These are phyloP conservation scores for Amblyopsis hoosieri DNA, from an alignment of 2,797 vertebrate species.

Conservation along the genomic window DNA sequence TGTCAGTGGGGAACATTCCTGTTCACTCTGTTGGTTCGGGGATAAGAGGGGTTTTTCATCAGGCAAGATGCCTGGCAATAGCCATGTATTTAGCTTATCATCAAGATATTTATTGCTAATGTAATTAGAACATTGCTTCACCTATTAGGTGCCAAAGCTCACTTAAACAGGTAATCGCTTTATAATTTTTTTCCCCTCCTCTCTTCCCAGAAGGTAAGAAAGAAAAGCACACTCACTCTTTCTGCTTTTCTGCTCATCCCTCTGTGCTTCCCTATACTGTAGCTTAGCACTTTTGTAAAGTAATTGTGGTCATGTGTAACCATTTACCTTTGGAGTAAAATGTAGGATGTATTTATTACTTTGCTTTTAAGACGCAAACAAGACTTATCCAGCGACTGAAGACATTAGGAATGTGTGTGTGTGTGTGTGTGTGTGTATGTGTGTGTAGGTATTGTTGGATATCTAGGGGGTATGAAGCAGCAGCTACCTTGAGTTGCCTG, in stretches of 20 bases:
- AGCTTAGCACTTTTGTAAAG: too few species aligned
- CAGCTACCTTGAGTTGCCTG: conserved; percentile 6
- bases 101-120: conserved; percentile 2
- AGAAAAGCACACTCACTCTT: background rate
- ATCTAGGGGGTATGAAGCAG: conserved; percentile 27
- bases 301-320: too few species aligned
- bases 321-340: too few species aligned
- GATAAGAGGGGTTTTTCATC: background rate
- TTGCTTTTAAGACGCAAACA: conserved; percentile 10
- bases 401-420: conserved; percentile 16
- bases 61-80: too few species aligned
- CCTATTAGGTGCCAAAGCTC: background rate
- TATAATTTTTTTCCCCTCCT: background rate
- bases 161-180: background rate
- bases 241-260: background rate
- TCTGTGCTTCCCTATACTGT: too few species aligned
- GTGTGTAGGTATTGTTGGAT: conserved; percentile 4
- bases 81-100: background rate
- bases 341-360: background rate
- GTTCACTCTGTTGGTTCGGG: background rate
- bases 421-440: conserved; percentile 8
- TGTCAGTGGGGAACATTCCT: background rate
- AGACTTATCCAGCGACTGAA: conserved; percentile 34
- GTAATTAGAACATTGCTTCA: background rate
- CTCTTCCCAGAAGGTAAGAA: background rate